Conservation (phyloP, 1,140 invertebrate species). For the Patella vulgata region DNA sequence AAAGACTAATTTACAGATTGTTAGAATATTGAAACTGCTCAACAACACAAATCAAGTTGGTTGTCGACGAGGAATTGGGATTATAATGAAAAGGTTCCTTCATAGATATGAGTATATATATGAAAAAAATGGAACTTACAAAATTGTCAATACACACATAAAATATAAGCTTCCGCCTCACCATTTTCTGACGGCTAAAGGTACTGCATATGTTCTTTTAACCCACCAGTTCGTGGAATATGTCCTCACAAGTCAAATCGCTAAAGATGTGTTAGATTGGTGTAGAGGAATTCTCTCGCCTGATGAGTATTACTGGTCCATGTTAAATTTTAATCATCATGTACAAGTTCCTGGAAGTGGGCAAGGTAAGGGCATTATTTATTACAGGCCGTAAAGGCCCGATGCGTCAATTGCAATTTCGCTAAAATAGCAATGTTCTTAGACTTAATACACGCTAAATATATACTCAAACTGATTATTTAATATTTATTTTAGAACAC, state of each 20-base stretch:
- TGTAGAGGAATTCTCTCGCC: conserved; percentile 47
- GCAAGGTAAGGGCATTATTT: too few relatives aligned
- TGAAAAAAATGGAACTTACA: conserved; percentile 1
- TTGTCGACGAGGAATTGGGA: conserved; percentile 25
- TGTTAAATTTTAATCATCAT: conserved; percentile 46
- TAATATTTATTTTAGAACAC: too few relatives aligned
- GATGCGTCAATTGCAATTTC: too few relatives aligned
- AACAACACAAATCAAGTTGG: conserved; percentile 53
- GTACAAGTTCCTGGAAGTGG: conserved; percentile 47
- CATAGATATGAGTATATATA: conserved; percentile 18
- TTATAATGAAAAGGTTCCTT: conserved; percentile 13
- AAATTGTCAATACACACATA: conserved; percentile 24
- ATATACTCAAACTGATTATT: too few relatives aligned
- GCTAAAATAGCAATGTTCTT: too few relatives aligned
- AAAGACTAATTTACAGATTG: conserved; percentile 58
- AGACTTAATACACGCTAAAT: too few relatives aligned
- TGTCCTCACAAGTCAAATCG: conserved; percentile 35
- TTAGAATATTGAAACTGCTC: conserved; percentile 48
- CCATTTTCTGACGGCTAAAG: conserved; percentile 52
- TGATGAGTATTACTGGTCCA: conserved; percentile 62
- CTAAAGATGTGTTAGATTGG: conserved; percentile 51
- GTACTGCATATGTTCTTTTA: conserved; percentile 57
- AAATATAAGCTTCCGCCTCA: conserved; percentile 40
- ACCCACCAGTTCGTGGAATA: conserved; percentile 53
- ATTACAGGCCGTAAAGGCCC: too few relatives aligned